Conservation (phyloP, 1,140 invertebrate genomes). For the Halesus radiatus region DNA sequence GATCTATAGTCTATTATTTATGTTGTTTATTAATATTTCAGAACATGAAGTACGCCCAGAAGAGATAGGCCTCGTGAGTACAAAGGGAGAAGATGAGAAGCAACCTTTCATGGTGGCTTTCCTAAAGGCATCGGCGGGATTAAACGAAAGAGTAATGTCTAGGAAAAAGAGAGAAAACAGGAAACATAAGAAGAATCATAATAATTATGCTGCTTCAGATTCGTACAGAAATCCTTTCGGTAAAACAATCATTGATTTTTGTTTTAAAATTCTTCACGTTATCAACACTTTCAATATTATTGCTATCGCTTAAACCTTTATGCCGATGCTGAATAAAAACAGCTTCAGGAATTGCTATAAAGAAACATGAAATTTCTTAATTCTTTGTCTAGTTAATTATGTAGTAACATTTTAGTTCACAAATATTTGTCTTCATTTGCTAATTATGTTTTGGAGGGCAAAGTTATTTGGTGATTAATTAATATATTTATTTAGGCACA, state of each 20-base stretch:
- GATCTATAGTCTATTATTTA: no score
- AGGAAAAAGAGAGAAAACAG: conserved; percentile 69
- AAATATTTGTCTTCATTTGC: no score
- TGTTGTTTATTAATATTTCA: conserved; percentile 60
- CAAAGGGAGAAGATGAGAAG: conserved; percentile 82
- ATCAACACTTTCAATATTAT: no score
- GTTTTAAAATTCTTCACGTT: not conserved
- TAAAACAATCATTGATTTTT: conserved; percentile 56
- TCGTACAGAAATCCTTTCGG: conserved; percentile 75
- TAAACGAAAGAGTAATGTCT: conserved; percentile 65
- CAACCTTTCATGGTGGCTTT: conserved; percentile 93
- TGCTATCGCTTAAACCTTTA: no score
- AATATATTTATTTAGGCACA: no score
- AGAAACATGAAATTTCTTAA: no score
- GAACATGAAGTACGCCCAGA: conserved; percentile 86
- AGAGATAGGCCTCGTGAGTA: conserved; percentile 85
- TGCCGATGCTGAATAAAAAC: no score
- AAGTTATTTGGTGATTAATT: no score
- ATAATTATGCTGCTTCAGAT: conserved; percentile 63
- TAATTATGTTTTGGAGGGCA: no score
- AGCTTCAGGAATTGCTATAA: no score
- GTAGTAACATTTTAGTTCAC: no score
- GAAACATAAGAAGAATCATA: conserved; percentile 58
- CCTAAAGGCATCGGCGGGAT: conserved; percentile 74
- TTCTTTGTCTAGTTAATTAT: no score